A percentile compares a stretch with the other conserved stretches of the same genome.
Conservation (phyloP, 2,797 vertebrate genomes). For the Antennarius maculatus region DNA sequence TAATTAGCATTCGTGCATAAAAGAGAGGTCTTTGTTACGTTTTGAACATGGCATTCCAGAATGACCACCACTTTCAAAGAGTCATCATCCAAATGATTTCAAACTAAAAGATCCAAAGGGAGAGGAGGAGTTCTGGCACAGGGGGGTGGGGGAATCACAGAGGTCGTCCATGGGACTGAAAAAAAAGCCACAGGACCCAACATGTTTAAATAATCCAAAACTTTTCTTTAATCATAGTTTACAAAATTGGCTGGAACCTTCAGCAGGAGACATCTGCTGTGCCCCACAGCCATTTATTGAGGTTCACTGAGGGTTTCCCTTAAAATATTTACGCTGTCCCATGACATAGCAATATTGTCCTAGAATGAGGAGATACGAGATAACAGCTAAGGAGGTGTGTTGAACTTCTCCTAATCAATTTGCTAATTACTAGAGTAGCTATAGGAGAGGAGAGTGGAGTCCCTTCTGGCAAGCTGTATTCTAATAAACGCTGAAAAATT, state of each 20-base stretch:
- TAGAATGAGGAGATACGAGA: conserved; percentile 81
- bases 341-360: conserved; percentile 81
- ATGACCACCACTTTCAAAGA: conserved; percentile 86
- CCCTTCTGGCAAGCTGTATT: conserved; percentile 83
- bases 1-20: conserved; percentile 88
- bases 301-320: conserved; percentile 83
- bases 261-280: conserved; percentile 80
- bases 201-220: conserved; percentile 87
- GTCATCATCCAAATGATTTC: conserved; percentile 80
- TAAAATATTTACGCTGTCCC: conserved; percentile 87
- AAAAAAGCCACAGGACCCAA: conserved; percentile 77
- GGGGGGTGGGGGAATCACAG: conserved; percentile 59
- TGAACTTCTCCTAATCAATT: conserved; percentile 87
- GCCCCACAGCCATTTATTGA: conserved; percentile 83
- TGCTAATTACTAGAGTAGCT: conserved; percentile 85
- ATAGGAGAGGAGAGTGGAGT: conserved; percentile 79
- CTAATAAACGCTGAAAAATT: conserved; percentile 85
- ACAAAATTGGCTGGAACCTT: conserved; percentile 85
- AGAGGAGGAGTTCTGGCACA: conserved; percentile 64
- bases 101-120: conserved; percentile 83
- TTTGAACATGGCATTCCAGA: conserved; percentile 82
- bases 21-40: conserved; percentile 85
- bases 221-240: conserved; percentile 89
- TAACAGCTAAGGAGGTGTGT: conserved; percentile 84
- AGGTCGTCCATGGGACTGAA: conserved; percentile 74